Evolutionary conservation across 2,797 vertebrate species (phyloP).

Genomic region (Myotis vivesi): DNA sequence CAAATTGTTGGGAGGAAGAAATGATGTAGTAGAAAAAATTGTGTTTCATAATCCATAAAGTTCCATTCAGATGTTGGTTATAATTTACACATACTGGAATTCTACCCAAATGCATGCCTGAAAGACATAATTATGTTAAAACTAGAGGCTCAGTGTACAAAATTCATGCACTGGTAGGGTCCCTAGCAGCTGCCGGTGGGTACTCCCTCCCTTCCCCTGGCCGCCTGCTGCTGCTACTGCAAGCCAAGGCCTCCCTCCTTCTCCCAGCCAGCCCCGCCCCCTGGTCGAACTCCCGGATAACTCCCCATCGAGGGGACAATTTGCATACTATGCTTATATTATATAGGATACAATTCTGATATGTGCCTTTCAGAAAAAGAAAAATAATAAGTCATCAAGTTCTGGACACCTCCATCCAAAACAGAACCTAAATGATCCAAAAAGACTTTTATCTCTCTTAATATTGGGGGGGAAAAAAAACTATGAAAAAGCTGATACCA

Average conservation of each 20-base stretch:
- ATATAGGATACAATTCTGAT: not conserved
- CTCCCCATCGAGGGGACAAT: too few relatives aligned
- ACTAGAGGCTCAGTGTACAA: too few relatives aligned
- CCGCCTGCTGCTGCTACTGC: too few relatives aligned
- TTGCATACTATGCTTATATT: too few relatives aligned
- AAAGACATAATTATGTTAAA: slow-evolving; percentile 12
- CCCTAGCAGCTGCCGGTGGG: too few relatives aligned
- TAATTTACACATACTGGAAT: not conserved
- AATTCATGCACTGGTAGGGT: too few relatives aligned
- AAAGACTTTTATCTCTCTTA: not conserved
- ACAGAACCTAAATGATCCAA: not conserved
- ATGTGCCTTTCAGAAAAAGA: slow-evolving; percentile 5
- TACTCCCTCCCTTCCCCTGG: too few relatives aligned
- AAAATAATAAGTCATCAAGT: not conserved
- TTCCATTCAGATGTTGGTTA: not conserved
- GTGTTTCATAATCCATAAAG: not conserved
- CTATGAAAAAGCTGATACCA: not conserved
- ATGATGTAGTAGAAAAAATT: not conserved
- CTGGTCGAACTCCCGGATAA: too few relatives aligned
- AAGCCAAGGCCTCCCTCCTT: too few relatives aligned
- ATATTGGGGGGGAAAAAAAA: not conserved
- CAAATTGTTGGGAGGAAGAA: not conserved
- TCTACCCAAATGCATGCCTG: not conserved
- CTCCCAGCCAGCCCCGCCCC: too few relatives aligned
- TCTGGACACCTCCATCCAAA: not conserved